Conservation (phyloP, 2,888 invertebrate genomes). For the Caenorhabditis sp. region DNA sequence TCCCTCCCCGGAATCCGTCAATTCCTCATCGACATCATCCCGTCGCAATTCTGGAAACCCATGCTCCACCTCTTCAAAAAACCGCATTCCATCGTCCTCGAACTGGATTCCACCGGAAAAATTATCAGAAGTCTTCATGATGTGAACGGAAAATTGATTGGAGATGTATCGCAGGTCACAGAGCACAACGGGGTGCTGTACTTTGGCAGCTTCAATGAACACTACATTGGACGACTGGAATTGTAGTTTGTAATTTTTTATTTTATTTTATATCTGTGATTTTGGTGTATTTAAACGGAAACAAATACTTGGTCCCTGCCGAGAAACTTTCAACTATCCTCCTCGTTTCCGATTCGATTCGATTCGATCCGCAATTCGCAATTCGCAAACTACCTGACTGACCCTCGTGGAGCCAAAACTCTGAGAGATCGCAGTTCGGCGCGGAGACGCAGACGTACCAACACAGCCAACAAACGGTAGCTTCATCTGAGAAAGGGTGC, state of each 20-base stretch:
- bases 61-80: constrained; percentile 69
- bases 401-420: constrained; percentile 54
- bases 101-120: constrained; percentile 73
- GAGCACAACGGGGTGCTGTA: constrained; percentile 71
- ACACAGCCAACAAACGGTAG: constrained; percentile 36
- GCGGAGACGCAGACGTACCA: constrained; percentile 25
- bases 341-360: neutral
- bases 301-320: neutral
- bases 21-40: constrained; percentile 63
- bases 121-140: constrained; percentile 78
- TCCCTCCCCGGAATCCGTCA: constrained; percentile 70
- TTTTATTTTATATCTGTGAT: too few relatives aligned
- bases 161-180: constrained; percentile 77
- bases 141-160: constrained; percentile 70
- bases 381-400: constrained; percentile 8
- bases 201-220: constrained; percentile 76
- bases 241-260: constrained; percentile 14
- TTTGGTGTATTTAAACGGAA: too few relatives aligned
- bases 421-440: neutral
- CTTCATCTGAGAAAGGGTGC: constrained; percentile 50
- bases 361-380: neutral
- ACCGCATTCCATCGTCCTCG: constrained; percentile 75
- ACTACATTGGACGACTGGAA: constrained; percentile 74
- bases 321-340: neutral
- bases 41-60: constrained; percentile 60